Percentiles rank a stretch among this genome's conserved stretches.
Evolutionary conservation across 2,888 invertebrate genomes (phyloP).

Genomic region (Oscheius sp.): DNA sequence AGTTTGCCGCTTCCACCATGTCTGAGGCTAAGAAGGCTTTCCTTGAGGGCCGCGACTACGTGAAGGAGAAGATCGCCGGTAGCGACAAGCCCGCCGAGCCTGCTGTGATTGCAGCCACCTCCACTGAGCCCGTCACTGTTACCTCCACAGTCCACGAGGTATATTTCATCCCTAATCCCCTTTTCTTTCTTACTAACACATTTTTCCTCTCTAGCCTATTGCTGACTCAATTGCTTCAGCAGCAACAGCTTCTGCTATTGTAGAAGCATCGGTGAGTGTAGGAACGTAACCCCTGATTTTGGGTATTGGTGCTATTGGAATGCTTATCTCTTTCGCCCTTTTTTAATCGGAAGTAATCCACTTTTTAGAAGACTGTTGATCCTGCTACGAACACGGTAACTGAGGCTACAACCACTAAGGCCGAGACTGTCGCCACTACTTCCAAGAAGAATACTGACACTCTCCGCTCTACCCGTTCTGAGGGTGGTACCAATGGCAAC

Average conservation of each 20-base stretch:
- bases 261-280: constrained; percentile 31
- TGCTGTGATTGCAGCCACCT: constrained; percentile 10
- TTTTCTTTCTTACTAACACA: not conserved
- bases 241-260: constrained; percentile 28
- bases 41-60: constrained; percentile 35
- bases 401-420: not conserved
- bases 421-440: not conserved
- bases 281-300: constrained; percentile 11
- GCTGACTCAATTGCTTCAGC: constrained; percentile 26
- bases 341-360: not conserved
- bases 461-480: constrained; percentile 52
- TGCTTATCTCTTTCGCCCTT: not conserved
- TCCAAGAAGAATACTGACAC: constrained; percentile 46
- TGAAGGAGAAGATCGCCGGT: constrained; percentile 23
- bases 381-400: not conserved
- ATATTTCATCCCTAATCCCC: not conserved
- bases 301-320: constrained; percentile 10
- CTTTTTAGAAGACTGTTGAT: constrained; percentile 22
- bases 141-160: constrained; percentile 10
- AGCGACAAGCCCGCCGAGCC: constrained; percentile 24
- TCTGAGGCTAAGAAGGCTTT: constrained; percentile 40
- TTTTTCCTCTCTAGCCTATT: constrained; percentile 15
- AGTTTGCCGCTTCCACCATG: constrained; percentile 28
- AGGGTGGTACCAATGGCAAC: constrained; percentile 31
- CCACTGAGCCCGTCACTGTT: not conserved